Evolutionary conservation across 1,140 invertebrate species (phyloP).

Genomic region (Tetragnatha versicolor): DNA sequence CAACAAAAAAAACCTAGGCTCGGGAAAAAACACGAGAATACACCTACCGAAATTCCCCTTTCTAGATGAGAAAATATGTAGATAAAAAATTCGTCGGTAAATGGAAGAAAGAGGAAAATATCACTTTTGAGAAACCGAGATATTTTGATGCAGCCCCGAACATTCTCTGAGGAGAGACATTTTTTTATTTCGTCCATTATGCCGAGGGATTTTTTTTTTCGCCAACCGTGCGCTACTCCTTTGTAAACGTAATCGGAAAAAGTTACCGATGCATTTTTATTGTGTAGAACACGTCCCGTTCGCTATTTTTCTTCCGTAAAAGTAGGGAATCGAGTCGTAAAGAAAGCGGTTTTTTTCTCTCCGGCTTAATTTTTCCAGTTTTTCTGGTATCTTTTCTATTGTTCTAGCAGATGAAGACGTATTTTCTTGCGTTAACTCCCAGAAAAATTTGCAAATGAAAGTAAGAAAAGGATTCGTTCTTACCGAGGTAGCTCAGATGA

Average conservation of each 20-base stretch:
- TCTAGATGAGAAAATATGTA: constrained; percentile 53
- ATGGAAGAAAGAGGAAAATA: constrained; percentile 46
- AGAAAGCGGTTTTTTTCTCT: constrained; percentile 13
- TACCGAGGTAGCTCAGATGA: no score
- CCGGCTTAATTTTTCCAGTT: not conserved
- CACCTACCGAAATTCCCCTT: constrained; percentile 35
- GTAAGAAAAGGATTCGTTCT: not conserved
- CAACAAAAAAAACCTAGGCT: not conserved
- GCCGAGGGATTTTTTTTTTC: constrained; percentile 21
- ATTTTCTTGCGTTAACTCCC: constrained; percentile 19
- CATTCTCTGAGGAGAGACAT: constrained; percentile 20
- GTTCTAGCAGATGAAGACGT: constrained; percentile 54
- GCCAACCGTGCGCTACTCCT: not conserved
- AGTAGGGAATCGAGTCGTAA: constrained; percentile 17
- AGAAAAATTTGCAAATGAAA: constrained; percentile 23
- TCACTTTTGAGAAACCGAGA: constrained; percentile 47
- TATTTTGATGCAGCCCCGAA: constrained; percentile 41
- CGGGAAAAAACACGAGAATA: constrained; percentile 21
- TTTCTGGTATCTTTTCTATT: constrained; percentile 14
- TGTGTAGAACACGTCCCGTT: constrained; percentile 47
- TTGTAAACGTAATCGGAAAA: constrained; percentile 54
- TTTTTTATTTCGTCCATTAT: constrained; percentile 43
- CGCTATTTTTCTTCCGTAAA: constrained; percentile 16
- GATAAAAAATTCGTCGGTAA: constrained; percentile 13
- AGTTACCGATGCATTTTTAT: constrained; percentile 55